Evolutionary conservation across 1,140 invertebrate species (phyloP).

Genomic region (Lethrus apterus): DNA sequence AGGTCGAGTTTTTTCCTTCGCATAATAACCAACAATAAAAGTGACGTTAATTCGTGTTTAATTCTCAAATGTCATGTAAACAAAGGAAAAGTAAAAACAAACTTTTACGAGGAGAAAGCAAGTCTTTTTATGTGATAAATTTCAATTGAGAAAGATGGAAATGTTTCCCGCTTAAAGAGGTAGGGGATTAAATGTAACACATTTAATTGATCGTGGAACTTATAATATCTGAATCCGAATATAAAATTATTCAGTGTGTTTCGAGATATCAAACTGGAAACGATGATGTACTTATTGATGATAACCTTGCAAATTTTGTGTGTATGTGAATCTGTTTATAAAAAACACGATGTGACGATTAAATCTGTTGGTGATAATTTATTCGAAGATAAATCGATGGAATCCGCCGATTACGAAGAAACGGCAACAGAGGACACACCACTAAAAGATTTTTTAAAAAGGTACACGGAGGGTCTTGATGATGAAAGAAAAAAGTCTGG

Average conservation of each 20-base stretch:
- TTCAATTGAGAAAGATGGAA: too few relatives aligned
- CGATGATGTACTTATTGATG: background rate
- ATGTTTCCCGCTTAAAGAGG: too few relatives aligned
- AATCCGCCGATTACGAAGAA: slow-evolving; percentile 24
- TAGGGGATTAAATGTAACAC: slow-evolving; percentile 3
- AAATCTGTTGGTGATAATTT: slow-evolving; percentile 11
- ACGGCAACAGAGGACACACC: slow-evolving; percentile 38
- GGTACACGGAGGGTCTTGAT: slow-evolving; percentile 47
- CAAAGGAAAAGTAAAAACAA: too few relatives aligned
- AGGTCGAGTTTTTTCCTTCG: too few relatives aligned
- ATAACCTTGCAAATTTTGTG: slow-evolving; percentile 3
- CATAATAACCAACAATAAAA: too few relatives aligned
- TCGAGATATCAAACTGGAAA: background rate
- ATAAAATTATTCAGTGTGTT: background rate
- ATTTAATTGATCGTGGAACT: background rate
- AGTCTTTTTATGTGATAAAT: too few relatives aligned
- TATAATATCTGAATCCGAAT: background rate
- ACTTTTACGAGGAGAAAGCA: too few relatives aligned
- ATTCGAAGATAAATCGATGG: slow-evolving; percentile 8
- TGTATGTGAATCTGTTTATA: background rate
- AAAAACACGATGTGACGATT: slow-evolving; percentile 1
- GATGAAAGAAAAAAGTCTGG: slow-evolving; percentile 27
- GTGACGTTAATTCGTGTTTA: too few relatives aligned
- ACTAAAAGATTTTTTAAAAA: slow-evolving; percentile 50
- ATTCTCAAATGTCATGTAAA: too few relatives aligned